A percentile compares a stretch with the other conserved stretches of the same genome.
Evolutionary conservation across 1,140 invertebrate species (phyloP).

Genomic region (Bombus waltoni): DNA sequence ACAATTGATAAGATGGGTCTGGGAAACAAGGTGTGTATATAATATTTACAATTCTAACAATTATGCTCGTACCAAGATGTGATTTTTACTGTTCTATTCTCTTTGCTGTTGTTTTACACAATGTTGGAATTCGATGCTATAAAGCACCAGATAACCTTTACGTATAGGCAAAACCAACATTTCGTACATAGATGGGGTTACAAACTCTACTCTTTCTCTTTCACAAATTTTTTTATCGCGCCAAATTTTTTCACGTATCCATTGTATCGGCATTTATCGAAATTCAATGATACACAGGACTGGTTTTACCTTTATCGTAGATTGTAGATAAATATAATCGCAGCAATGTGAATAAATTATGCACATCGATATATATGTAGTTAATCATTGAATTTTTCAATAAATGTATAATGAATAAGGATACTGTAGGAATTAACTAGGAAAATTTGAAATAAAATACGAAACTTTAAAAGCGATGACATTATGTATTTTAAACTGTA

Average conservation of each 20-base stretch:
- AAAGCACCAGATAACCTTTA: background rate
- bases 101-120: background rate
- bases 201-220: too few relatives aligned
- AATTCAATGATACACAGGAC: background rate
- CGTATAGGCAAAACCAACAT: background rate
- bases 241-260: background rate
- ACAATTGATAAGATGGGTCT: slow-evolving; percentile 44
- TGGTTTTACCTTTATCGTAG: background rate
- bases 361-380: too few relatives aligned
- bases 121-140: background rate
- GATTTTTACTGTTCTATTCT: background rate
- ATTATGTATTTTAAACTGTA: too few relatives aligned
- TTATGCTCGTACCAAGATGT: background rate
- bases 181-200: too few relatives aligned
- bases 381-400: background rate
- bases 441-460: background rate
- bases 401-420: background rate
- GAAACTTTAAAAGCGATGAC: background rate
- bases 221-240: background rate
- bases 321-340: background rate
- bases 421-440: background rate
- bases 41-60: background rate
- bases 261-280: background rate
- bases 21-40: slow-evolving; percentile 53
- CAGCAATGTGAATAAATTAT: background rate